Percentiles rank a stretch among this genome's conserved stretches.
Conservation (phyloP, 2,113 vertebrate species). For the Ceyx melanurus region DNA sequence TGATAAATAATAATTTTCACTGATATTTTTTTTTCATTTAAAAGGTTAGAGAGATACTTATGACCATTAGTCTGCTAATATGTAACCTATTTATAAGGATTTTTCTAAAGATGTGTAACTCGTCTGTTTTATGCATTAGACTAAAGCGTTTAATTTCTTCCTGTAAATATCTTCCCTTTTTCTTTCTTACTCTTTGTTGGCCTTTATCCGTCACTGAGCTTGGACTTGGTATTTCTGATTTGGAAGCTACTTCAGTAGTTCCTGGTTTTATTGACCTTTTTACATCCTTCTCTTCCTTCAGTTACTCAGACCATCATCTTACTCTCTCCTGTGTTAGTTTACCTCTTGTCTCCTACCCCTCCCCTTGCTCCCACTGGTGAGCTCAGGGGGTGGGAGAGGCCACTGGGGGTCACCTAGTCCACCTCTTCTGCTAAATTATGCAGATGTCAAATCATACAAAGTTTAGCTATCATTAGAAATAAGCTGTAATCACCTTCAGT, state of each 20-base stretch:
- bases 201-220: background rate
- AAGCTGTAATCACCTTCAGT: background rate
- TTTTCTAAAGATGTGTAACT: background rate
- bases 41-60: background rate
- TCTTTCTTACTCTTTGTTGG: background rate
- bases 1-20: background rate
- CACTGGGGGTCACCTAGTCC: background rate
- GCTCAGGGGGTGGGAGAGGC: background rate
- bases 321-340: background rate
- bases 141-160: background rate
- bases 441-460: background rate
- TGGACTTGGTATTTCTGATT: background rate
- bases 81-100: background rate
- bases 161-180: background rate
- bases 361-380: background rate
- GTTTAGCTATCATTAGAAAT: background rate
- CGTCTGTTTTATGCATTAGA: background rate
- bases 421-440: background rate
- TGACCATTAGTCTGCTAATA: background rate
- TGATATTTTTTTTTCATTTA: background rate
- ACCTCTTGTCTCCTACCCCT: background rate
- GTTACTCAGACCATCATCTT: background rate
- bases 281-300: background rate
- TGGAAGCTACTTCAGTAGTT: background rate
- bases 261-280: background rate